Evolutionary conservation across 2,113 vertebrate species (phyloP).

Genomic region (Miniopterus natalensis): DNA sequence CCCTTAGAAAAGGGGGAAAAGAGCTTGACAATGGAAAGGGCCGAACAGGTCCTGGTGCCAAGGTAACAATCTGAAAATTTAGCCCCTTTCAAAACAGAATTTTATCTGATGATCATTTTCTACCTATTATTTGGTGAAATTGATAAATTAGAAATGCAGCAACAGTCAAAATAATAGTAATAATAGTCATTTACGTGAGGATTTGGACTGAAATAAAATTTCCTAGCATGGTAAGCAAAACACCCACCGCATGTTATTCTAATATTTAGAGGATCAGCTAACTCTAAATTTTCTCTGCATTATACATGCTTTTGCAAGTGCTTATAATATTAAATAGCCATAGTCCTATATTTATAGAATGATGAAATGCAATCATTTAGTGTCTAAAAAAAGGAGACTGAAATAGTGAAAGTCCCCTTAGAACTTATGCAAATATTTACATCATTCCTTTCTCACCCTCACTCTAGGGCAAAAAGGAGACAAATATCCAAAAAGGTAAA

Average conservation of each 20-base stretch:
- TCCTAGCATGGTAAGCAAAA: slow-evolving; percentile 4
- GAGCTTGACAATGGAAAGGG: neutral
- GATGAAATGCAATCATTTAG: neutral
- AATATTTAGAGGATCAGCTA: neutral
- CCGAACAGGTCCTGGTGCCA: neutral
- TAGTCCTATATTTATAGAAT: neutral
- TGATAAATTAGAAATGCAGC: slow-evolving; percentile 8
- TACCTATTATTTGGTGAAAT: neutral
- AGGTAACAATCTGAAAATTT: neutral
- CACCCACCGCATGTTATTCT: neutral
- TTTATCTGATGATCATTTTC: neutral
- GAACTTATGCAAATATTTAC: slow-evolving; percentile 54
- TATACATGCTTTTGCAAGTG: neutral
- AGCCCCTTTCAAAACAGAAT: neutral
- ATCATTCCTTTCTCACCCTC: neutral
- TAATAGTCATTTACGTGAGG: neutral
- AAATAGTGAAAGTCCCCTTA: neutral
- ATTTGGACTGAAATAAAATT: slow-evolving; percentile 38
- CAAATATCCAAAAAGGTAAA: slow-evolving; percentile 65
- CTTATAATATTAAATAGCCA: neutral
- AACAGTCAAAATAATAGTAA: neutral
- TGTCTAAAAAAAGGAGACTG: neutral
- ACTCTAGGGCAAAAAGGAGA: slow-evolving; percentile 33
- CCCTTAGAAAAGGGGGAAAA: neutral
- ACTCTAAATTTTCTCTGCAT: neutral